phyloP scores from a whole-genome alignment of 2,888 invertebrate species.

The Drosophila eohydei region DNA sequence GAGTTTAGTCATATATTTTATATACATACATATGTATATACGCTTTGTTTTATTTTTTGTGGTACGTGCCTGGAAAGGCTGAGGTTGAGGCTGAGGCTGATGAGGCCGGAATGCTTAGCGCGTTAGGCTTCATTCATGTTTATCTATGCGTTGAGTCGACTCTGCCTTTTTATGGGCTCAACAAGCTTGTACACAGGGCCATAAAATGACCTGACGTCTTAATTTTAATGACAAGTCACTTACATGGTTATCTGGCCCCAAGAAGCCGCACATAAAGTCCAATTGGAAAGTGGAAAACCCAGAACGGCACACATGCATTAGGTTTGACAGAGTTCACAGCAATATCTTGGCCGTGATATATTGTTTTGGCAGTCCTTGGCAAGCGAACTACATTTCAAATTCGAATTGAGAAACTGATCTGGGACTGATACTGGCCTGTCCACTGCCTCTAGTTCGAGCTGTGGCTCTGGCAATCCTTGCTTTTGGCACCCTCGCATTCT shows the following conservation, averaged over 20 bases:
- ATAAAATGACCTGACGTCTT: conserved; percentile 73
- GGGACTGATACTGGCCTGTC: neutral
- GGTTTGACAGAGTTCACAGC: neutral
- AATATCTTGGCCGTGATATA: conserved; percentile 6
- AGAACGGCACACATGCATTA: conserved; percentile 1
- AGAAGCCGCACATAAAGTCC: conserved; percentile 46
- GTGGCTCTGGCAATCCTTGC: conserved; percentile 1
- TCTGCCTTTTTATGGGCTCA: conserved; percentile 38
- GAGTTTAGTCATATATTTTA: conserved; percentile 21
- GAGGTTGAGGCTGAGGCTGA: conserved; percentile 32
- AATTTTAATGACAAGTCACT: conserved; percentile 78
- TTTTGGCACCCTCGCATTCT: neutral
- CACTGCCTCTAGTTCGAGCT: neutral
- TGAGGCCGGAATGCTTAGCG: conserved; percentile 28
- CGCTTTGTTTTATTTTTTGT: conserved; percentile 21
- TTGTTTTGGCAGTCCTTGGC: neutral
- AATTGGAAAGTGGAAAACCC: conserved; percentile 44
- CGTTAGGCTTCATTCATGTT: conserved; percentile 35
- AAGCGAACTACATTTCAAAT: neutral
- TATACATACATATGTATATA: neutral
- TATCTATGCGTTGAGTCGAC: conserved; percentile 57
- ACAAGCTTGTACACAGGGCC: conserved; percentile 44
- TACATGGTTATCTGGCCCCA: conserved; percentile 49
- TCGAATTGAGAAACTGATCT: conserved; percentile 7
- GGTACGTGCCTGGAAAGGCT: conserved; percentile 70